Base-by-base conservation (phyloP, 1,140 invertebrate species). In the Megalopta genalis region DNA sequence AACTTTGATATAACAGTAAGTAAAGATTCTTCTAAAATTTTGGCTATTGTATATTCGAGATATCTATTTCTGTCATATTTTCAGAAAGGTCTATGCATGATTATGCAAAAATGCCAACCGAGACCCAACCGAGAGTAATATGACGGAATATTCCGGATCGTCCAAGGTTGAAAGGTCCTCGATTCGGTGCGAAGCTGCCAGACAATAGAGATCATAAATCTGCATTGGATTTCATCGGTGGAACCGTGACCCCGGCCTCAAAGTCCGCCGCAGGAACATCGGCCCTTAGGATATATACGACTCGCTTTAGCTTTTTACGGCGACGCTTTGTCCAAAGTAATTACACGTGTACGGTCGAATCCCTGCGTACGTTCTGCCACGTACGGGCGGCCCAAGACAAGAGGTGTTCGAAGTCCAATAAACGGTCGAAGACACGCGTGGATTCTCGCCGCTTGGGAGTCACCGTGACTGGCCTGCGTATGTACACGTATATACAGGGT, bases 351-450 rank as follows among this genome's bases (percentile, higher is more conserved):
- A 72, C 80, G 69, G 25, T 25, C 77, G 74, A 73, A 72, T 82
- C 76, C 23, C 27, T 57, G 52, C n/a, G 65, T 1, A 72, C 66
- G 70, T 78, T 66, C 66, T 74, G 74, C 79, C 54, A 73, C 76
- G 70, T 68, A 67, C 71, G 76, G 32, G 46, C 62, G 32, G 65
- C 27, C 54, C 27, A 70, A 84, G 82, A 83, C 81, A 68, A 80
- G 79, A 84, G 84, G 60, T 84, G 66, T 84, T 85, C 65, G 83
- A 84, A 76, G 82, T 67, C 67, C 69, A 77, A 84, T 85, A 85
- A 85, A 85, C 74, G 78, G 69, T 65, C 69, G 42, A 75, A 81
- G 82, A 85, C 82, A 73, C 83, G 83, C 73, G 83, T 77, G 82
- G 83, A 85, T 85, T 84, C 68, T 78, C 74, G 83, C 49, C 74